phyloP scores from a whole-genome alignment of 2,113 vertebrate genomes.

The Odocoileus hemionus region DNA sequence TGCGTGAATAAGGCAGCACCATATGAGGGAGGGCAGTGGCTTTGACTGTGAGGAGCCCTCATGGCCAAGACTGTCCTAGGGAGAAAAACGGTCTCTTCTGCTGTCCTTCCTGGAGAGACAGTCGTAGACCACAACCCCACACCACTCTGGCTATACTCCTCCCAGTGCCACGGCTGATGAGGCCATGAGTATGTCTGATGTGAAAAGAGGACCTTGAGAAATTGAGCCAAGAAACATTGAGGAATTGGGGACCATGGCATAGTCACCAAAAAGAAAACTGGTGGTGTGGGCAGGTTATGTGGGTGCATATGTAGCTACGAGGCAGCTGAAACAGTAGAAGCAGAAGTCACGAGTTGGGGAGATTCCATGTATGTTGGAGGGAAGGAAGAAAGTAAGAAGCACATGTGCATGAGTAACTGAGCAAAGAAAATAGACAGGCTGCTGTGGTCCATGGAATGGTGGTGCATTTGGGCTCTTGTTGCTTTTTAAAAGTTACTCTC shows the following conservation, averaged over 20 bases:
- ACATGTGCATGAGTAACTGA: too few species aligned
- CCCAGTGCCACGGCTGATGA: background rate
- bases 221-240: background rate
- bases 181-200: background rate
- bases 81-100: background rate
- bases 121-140: background rate
- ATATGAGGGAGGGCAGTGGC: background rate
- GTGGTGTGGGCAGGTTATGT: background rate
- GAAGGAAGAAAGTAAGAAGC: background rate
- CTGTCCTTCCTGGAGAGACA: background rate
- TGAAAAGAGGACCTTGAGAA: background rate
- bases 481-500: background rate
- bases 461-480: background rate
- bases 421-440: background rate
- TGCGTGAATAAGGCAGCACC: background rate
- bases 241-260: background rate
- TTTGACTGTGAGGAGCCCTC: background rate
- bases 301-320: background rate
- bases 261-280: background rate
- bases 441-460: background rate
- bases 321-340: background rate
- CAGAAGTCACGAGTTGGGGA: background rate
- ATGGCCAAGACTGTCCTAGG: background rate
- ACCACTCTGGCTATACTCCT: background rate
- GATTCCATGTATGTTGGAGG: rapidly evolving